Evolutionary conservation across 2,797 vertebrate genomes (phyloP), one percentile per base, ranked within the genome.

Genomic region (Notoglanidium macrostoma): DNA sequence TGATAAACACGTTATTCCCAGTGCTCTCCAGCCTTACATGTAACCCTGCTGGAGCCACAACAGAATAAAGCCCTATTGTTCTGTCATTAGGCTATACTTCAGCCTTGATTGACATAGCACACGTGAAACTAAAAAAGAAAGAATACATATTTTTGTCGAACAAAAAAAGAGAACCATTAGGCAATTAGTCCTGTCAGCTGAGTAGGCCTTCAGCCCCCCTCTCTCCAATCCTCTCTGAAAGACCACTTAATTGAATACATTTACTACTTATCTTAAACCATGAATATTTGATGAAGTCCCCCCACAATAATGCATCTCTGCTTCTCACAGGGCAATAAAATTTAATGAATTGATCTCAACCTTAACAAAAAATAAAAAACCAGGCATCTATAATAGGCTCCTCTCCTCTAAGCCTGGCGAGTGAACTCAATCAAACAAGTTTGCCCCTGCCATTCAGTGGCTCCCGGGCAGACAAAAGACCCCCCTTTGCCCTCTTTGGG

Each of bases 231-330:
- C 89, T 94, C 93, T 90, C 94, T 93, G 96, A 98, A 97, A 97
- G 96, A 96, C 96, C 97, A 98, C 97, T 99, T 99, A 97, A 99
- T 98, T 98, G 96, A 97, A 97, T 98, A 97, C 97, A 98, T 98
- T 98, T 98, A 97, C 97, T 97, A 97, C 97, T 99, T 96, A 98
- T 97, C 97, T 97, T 97, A 97, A 97, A 97, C 97, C 98, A 99
- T 99, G 98, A 99, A 99, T 99, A 98, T 98, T 97, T 98, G 97
- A 99, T 99, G 98, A 99, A 98, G 97, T 97, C 96, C 93, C 97
- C 92, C 96, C 96, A 98, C 97, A 98, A 98, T 98, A 97, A 98
- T 93, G 95, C 96, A 98, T 98, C 97, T 96, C 96, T 96, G 96
- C 96, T 97, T 97, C 98, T 99, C 97, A 97, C 97, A 96, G 96